A percentile compares a stretch with the other conserved stretches of the same genome.
These are phyloP conservation scores for Neria commutata DNA, from an alignment of 2,888 invertebrate genomes.

Conservation along the genomic window DNA sequence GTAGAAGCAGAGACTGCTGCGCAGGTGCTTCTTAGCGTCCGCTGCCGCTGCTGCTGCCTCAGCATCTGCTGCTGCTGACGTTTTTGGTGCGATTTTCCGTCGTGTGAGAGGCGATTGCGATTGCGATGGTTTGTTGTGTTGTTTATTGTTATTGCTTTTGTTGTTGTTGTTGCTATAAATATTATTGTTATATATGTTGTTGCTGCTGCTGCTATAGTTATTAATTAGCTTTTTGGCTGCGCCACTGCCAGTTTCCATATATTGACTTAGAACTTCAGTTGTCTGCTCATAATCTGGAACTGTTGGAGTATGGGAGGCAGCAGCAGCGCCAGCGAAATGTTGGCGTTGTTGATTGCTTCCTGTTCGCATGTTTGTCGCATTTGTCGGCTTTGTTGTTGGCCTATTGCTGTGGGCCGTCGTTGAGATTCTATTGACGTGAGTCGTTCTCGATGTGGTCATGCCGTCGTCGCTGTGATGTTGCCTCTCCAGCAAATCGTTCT, in stretches of 20 bases:
- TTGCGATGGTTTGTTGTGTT: slow-evolving; percentile 20
- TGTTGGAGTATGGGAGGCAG: too few species aligned
- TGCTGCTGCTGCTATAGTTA: slow-evolving; percentile 24
- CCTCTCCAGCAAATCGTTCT: slow-evolving; percentile 27
- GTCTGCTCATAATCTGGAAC: slow-evolving; percentile 2
- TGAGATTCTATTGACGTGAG: slow-evolving; percentile 1
- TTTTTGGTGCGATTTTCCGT: slow-evolving; percentile 47
- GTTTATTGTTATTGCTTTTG: slow-evolving; percentile 19
- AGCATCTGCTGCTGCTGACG: slow-evolving; percentile 24
- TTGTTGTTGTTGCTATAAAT: slow-evolving; percentile 30
- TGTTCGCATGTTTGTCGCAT: slow-evolving; percentile 6
- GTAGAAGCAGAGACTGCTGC: slow-evolving; percentile 58
- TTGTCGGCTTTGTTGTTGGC: background rate
- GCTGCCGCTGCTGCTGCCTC: slow-evolving; percentile 27
- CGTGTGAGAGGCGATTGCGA: slow-evolving; percentile 19
- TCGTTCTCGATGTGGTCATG: background rate
- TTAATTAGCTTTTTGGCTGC: slow-evolving; percentile 42
- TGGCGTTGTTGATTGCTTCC: slow-evolving; percentile 18
- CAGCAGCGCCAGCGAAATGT: background rate
- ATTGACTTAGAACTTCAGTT: slow-evolving; percentile 26
- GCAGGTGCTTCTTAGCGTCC: slow-evolving; percentile 52
- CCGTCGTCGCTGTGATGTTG: slow-evolving; percentile 24
- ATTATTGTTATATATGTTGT: slow-evolving; percentile 35
- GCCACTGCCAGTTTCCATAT: slow-evolving; percentile 46
- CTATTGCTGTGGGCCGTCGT: too few species aligned